A percentile compares a stretch with the other conserved stretches of the same genome.
phyloP scores from a whole-genome alignment of 2,113 vertebrate genomes.

The Guaruba guarouba region DNA sequence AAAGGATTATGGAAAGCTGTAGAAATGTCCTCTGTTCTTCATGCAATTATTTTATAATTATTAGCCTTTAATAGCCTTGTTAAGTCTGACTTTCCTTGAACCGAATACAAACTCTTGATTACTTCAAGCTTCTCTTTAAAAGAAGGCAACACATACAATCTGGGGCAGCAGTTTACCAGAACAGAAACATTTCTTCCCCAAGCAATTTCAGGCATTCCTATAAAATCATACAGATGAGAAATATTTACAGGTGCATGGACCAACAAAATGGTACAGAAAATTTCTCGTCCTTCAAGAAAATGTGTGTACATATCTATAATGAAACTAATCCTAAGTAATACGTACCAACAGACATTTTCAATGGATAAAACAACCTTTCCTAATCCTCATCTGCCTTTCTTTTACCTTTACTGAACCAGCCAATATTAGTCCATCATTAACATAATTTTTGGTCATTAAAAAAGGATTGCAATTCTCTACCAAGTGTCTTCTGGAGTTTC shows the following conservation, averaged over 20 bases:
- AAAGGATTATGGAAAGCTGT: neutral
- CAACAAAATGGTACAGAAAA: neutral
- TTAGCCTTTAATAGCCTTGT: neutral
- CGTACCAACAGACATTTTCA: neutral
- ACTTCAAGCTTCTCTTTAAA: neutral
- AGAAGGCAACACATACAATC: neutral
- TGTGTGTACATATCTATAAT: rapidly evolving
- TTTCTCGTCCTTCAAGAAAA: neutral
- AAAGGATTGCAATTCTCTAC: neutral
- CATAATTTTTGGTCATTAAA: neutral
- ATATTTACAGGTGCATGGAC: neutral
- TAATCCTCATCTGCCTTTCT: neutral
- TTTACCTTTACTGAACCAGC: neutral
- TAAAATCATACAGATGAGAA: neutral
- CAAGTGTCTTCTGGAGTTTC: neutral
- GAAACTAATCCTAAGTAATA: neutral
- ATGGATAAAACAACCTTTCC: neutral
- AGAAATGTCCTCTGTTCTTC: neutral
- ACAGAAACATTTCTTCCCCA: neutral
- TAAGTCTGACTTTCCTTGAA: neutral
- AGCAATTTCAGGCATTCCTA: neutral
- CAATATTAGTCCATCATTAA: neutral
- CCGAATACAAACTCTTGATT: neutral
- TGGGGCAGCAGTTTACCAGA: neutral
- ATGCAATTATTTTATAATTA: neutral